A percentile compares a stretch with the other conserved stretches of the same genome.
Conservation (phyloP, 2,113 vertebrate genomes). For the Nibea coibor region DNA sequence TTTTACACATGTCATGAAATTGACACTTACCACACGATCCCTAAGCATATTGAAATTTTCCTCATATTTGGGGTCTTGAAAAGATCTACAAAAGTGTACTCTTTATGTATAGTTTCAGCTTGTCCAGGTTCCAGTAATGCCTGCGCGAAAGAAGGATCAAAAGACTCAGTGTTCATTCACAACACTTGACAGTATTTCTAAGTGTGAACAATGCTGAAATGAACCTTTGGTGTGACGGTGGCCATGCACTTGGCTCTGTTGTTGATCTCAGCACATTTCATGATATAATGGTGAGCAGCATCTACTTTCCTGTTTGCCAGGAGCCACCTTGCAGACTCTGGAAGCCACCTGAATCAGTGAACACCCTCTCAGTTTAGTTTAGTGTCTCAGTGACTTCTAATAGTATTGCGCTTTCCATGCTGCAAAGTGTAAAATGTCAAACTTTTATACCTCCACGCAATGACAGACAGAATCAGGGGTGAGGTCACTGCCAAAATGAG, state of each 20-base stretch:
- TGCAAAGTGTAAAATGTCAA: background rate
- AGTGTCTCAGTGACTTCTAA: background rate
- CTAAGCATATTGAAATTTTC: slow-evolving; percentile 73
- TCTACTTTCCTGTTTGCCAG: slow-evolving; percentile 84
- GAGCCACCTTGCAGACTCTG: slow-evolving; percentile 94
- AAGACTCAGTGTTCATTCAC: background rate
- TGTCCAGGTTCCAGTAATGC: slow-evolving; percentile 64
- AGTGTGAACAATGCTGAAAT: background rate
- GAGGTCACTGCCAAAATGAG: slow-evolving; percentile 77
- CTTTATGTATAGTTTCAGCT: slow-evolving; percentile 49
- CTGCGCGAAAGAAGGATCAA: slow-evolving; percentile 55
- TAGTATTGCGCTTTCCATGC: background rate
- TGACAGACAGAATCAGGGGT: slow-evolving; percentile 73
- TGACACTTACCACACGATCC: slow-evolving; percentile 77
- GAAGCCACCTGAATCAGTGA: slow-evolving; percentile 88
- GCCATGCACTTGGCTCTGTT: slow-evolving; percentile 70
- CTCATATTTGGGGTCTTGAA: slow-evolving; percentile 80
- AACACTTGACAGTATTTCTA: background rate
- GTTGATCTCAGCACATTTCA: slow-evolving; percentile 87
- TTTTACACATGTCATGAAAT: background rate
- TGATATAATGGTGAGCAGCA: slow-evolving; percentile 85
- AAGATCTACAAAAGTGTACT: slow-evolving; percentile 79
- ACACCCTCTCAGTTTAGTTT: background rate
- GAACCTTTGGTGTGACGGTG: slow-evolving; percentile 82
- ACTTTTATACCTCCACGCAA: slow-evolving; percentile 78